Evolutionary conservation across 2,113 vertebrate species (phyloP).

Genomic region (Camelus bactrianus): DNA sequence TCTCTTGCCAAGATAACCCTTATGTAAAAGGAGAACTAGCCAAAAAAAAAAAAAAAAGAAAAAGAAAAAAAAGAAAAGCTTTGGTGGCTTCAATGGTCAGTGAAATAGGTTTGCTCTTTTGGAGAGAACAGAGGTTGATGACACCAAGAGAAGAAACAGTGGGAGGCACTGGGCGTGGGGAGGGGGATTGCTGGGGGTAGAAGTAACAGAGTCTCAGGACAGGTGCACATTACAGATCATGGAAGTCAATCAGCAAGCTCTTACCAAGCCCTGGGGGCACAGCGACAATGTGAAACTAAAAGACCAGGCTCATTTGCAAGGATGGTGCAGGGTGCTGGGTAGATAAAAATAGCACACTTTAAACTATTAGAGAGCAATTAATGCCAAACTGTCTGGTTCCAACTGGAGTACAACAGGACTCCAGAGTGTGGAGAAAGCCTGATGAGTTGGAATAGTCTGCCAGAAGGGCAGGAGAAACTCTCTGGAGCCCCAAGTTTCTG

Average conservation of each 20-base stretch:
- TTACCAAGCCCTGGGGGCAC: not conserved
- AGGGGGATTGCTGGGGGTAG: not conserved
- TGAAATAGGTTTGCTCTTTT: not conserved
- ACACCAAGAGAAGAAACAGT: not conserved
- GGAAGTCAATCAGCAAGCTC: constrained; percentile 47
- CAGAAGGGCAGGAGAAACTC: not conserved
- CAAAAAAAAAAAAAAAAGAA: too few species aligned
- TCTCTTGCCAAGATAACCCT: constrained; percentile 40
- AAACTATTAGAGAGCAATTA: constrained; percentile 75
- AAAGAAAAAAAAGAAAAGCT: not conserved
- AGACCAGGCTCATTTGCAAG: not conserved
- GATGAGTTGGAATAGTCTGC: not conserved
- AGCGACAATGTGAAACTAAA: not conserved
- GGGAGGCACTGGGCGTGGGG: not conserved
- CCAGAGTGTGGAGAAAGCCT: not conserved
- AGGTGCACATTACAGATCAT: not conserved
- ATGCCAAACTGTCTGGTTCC: constrained; percentile 20
- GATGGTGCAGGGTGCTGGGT: not conserved
- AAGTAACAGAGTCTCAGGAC: not conserved
- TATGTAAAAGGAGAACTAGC: not conserved
- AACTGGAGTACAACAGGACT: not conserved
- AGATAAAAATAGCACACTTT: constrained; percentile 69
- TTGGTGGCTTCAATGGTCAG: not conserved
- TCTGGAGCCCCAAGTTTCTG: not conserved
- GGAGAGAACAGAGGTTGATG: not conserved